Conservation (phyloP, 2,113 vertebrate genomes). For the Perca flavescens region DNA sequence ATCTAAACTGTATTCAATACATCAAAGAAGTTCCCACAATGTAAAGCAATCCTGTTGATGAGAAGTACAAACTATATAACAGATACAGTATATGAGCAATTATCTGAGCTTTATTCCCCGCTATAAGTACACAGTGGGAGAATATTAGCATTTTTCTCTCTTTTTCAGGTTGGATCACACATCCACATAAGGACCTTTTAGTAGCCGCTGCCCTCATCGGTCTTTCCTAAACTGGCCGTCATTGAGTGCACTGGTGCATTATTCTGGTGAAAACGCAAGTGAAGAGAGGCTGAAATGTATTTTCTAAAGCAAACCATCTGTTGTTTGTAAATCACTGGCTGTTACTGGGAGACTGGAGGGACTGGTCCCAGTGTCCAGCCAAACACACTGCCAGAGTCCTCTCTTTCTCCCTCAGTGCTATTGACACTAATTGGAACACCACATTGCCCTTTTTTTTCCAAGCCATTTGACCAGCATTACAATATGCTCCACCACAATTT, state of each 20-base stretch:
- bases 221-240: slow-evolving; percentile 8
- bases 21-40: slow-evolving; percentile 12
- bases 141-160: slow-evolving; percentile 14
- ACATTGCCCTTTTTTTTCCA: slow-evolving; percentile 18
- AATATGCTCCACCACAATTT: slow-evolving; percentile 36
- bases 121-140: neutral
- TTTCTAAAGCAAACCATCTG: slow-evolving; percentile 55
- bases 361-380: slow-evolving; percentile 37
- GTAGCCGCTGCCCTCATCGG: neutral
- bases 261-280: slow-evolving; percentile 5
- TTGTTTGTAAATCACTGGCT: slow-evolving; percentile 47
- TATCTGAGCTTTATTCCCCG: slow-evolving; percentile 23
- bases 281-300: slow-evolving; percentile 34
- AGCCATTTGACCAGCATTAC: slow-evolving; percentile 30
- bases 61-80: neutral
- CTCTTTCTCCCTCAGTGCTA: slow-evolving; percentile 2
- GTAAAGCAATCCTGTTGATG: neutral
- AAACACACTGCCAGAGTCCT: slow-evolving; percentile 11
- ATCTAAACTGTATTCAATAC: slow-evolving; percentile 26
- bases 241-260: neutral
- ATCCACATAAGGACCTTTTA: slow-evolving; percentile 22
- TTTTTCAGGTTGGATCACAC: slow-evolving; percentile 23
- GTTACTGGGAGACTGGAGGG: slow-evolving; percentile 18
- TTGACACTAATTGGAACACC: slow-evolving; percentile 32
- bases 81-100: slow-evolving; percentile 8